phyloP scores from a whole-genome alignment of 2,797 vertebrate species.

The Cuniculus paca region DNA sequence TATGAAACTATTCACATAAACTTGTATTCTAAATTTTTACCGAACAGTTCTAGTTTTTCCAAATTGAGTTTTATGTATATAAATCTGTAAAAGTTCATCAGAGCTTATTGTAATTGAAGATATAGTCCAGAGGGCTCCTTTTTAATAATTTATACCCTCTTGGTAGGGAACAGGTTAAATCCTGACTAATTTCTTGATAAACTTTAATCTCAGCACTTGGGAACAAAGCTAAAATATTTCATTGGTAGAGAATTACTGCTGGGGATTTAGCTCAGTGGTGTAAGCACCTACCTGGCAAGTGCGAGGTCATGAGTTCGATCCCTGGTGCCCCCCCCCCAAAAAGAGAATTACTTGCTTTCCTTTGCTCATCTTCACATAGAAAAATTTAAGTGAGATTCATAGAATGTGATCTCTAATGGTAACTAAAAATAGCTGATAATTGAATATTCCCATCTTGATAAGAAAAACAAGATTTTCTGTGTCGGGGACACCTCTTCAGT shows the following conservation, averaged over 20 bases:
- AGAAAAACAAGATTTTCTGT: background rate
- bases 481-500: background rate
- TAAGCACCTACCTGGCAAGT: too few species aligned
- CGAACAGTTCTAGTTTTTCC: background rate
- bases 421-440: background rate
- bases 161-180: background rate
- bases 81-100: background rate
- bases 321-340: too few species aligned
- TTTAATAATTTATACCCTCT: background rate
- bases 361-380: slow-evolving; percentile 26
- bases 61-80: background rate
- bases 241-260: background rate
- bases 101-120: background rate
- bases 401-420: background rate
- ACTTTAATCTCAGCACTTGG: too few species aligned
- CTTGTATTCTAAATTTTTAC: slow-evolving; percentile 18
- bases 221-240: background rate
- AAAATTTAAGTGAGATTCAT: background rate
- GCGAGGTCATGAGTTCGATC: too few species aligned
- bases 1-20: background rate
- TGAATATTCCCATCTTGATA: background rate
- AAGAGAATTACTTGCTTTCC: slow-evolving; percentile 7
- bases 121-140: background rate
- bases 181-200: background rate
- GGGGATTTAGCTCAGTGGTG: too few species aligned